Evolutionary conservation across 2,113 vertebrate species (phyloP).

Genomic region (Bungarus multicinctus): DNA sequence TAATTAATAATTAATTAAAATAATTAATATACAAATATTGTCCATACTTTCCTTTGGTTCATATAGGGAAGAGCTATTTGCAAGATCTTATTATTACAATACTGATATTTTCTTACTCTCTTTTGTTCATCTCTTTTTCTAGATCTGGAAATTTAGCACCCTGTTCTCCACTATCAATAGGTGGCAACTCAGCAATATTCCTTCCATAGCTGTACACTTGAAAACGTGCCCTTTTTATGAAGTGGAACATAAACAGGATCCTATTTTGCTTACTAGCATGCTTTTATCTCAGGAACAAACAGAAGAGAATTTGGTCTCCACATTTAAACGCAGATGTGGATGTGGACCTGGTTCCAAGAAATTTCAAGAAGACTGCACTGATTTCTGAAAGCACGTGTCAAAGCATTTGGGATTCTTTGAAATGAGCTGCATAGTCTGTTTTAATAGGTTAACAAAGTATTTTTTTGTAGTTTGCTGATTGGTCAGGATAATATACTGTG

Average conservation of each 20-base stretch:
- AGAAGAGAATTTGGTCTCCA: constrained; percentile 62
- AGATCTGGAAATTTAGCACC: constrained; percentile 85
- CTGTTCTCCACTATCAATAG: constrained; percentile 80
- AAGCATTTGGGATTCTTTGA: not conserved
- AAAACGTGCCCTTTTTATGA: constrained; percentile 80
- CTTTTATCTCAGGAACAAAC: constrained; percentile 50
- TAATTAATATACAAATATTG: not conserved
- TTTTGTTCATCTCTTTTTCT: not conserved
- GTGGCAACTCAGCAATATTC: constrained; percentile 75
- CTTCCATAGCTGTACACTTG: constrained; percentile 83
- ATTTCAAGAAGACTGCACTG: constrained; percentile 2
- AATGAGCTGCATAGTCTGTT: not conserved
- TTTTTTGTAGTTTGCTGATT: not conserved
- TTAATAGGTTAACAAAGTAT: not conserved
- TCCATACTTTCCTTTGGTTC: not conserved
- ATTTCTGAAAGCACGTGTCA: not conserved
- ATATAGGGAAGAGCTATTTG: not conserved
- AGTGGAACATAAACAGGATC: constrained; percentile 69
- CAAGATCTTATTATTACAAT: not conserved
- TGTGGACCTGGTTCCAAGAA: not conserved
- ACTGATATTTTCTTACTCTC: not conserved
- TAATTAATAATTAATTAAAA: too few species aligned
- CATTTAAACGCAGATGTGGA: constrained; percentile 49
- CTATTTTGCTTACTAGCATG: constrained; percentile 74
- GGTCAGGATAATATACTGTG: not conserved